Conservation (phyloP, 2,113 vertebrate species). For the Cyprinodon brontotheroides region DNA sequence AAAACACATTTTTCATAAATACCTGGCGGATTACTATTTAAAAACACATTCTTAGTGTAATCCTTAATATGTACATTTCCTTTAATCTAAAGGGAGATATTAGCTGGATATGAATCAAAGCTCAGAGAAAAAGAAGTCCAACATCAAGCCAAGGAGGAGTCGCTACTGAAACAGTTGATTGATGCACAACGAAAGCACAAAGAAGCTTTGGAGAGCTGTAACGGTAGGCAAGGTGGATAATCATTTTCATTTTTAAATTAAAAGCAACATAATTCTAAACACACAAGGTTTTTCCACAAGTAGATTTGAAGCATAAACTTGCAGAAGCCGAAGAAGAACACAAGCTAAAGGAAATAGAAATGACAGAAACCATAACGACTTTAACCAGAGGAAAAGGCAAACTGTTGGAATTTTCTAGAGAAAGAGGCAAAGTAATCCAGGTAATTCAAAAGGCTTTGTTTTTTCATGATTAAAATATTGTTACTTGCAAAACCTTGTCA, state of each 20-base stretch:
- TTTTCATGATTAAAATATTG: not conserved
- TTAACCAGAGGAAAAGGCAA: constrained; percentile 70
- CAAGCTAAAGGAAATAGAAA: constrained; percentile 40
- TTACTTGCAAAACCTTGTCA: not conserved
- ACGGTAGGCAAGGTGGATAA: constrained; percentile 52
- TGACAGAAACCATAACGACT: constrained; percentile 48
- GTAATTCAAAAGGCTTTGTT: constrained; percentile 33
- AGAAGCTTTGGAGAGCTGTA: constrained; percentile 54
- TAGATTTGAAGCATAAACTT: constrained; percentile 72
- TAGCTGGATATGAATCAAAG: constrained; percentile 59
- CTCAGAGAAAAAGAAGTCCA: constrained; percentile 59
- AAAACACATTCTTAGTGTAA: not conserved
- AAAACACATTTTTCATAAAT: not conserved
- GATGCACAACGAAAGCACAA: constrained; percentile 61
- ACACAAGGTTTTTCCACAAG: not conserved
- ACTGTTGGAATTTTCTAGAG: constrained; percentile 58
- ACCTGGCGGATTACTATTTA: not conserved
- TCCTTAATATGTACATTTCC: not conserved
- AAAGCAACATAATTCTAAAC: constrained; percentile 1
- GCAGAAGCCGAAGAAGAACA: constrained; percentile 53
- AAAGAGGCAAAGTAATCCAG: constrained; percentile 74
- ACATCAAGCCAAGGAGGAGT: constrained; percentile 59
- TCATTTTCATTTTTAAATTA: not conserved
- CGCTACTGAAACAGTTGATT: constrained; percentile 56
- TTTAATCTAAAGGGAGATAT: constrained; percentile 61